Evolutionary conservation across 2,797 vertebrate species (phyloP), one percentile per base, ranked within the genome.

Genomic region (Nothura maculosa): DNA sequence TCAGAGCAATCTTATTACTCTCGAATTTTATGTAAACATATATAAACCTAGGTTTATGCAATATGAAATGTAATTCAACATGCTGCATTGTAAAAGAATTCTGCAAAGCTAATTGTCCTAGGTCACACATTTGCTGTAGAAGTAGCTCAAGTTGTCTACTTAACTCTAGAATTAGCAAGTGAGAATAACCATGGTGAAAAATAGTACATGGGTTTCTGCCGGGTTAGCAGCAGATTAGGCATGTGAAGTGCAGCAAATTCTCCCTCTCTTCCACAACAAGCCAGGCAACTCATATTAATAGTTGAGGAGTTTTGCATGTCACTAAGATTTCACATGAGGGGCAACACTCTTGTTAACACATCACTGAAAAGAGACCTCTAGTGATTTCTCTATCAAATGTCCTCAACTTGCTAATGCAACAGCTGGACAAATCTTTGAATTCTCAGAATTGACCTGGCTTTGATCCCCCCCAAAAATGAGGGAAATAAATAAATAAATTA

Each of bases 111-210:
- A 88, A 70, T 45, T 34, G 72, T 69, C 80, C 67, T 82, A 50
- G 38, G 55, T 83, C 78, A 69, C 58, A 68, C 55, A 12, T 73
- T 92, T 67, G 77, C 52, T 81, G 72, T 80, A 89, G 81, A 87
- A 89, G 90, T 94, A 93, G 77, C 63, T 92, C 43, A 45, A 22
- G 72, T 60, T 94, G 67, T 74, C 76, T 92, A 72, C 66, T 93
- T 70, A 68, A 72, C 77, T 92, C 43, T 55, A 89, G 70, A 93
- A 57, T 52, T 85, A 73, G 60, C 42, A 94, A 76, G 66, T 87
- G 79, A 90, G 75, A 92, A 93, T 15, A 94, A 22, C 62, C 84
- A 69, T 28, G 62, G 38, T 69, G 73, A 90, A 94, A 95, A 92
- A 90, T n/a, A 80, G 69, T 52, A 57, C 72, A 87, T 60, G 79